These are phyloP conservation scores for Pogonocichla stellata DNA, from an alignment of 2,113 vertebrate species.

Conservation along the genomic window DNA sequence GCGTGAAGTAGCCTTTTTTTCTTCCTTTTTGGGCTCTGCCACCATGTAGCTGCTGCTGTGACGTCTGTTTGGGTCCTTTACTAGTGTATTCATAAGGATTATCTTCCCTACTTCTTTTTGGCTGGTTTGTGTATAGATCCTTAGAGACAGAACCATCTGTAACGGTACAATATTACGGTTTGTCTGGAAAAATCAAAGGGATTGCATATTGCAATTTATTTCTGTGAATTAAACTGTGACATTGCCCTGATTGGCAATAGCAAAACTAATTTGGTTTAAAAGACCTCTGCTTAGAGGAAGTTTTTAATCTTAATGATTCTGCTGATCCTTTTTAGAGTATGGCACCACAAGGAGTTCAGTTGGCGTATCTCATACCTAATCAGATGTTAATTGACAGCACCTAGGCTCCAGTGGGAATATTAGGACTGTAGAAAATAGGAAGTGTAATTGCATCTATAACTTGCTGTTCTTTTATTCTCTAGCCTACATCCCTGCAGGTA, in stretches of 20 bases:
- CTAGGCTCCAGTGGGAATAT: not conserved
- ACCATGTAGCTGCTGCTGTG: not conserved
- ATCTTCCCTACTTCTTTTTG: not conserved
- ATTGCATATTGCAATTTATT: accelerated
- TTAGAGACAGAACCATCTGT: not conserved
- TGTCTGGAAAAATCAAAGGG: not conserved
- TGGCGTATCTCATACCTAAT: not conserved
- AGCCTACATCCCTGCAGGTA: not conserved
- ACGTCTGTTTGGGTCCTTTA: not conserved
- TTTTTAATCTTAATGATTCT: not conserved
- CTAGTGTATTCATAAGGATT: not conserved
- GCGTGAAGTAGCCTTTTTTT: not conserved
- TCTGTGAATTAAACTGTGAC: not conserved
- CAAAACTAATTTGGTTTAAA: not conserved
- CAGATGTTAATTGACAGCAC: not conserved
- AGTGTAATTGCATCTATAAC: not conserved
- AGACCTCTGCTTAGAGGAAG: not conserved
- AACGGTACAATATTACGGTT: not conserved
- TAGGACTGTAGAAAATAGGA: not conserved
- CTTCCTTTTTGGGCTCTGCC: not conserved
- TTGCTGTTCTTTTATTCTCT: not conserved
- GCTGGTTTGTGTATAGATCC: not conserved
- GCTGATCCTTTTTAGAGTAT: not conserved
- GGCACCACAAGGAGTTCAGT: not conserved
- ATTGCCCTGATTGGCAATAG: not conserved